phyloP scores from a whole-genome alignment of 2,113 vertebrate species.

The Amia ocellicauda region DNA sequence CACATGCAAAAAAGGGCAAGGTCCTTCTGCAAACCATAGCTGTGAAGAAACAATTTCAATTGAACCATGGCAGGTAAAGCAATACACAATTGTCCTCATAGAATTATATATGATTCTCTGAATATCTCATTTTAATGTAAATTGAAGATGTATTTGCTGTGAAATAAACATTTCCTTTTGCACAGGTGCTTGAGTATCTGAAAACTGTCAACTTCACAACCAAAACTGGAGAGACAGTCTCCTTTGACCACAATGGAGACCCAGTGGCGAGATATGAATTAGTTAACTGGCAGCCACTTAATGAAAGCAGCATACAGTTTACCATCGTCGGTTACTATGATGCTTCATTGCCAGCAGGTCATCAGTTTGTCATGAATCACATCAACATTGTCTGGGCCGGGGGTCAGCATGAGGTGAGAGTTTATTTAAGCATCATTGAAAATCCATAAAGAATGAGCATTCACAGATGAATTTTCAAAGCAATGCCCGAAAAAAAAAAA shows the following conservation, averaged over 20 bases:
- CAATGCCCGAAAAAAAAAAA: no score
- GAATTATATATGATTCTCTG: no score
- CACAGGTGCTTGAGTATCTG: constrained; percentile 35
- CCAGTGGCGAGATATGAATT: constrained; percentile 58
- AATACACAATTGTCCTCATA: not conserved
- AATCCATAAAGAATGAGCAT: no score
- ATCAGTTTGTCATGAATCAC: constrained; percentile 49
- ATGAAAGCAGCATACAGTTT: constrained; percentile 47
- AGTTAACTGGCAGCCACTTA: constrained; percentile 59
- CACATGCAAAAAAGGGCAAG: not conserved
- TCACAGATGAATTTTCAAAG: no score
- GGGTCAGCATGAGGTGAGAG: constrained; percentile 37
- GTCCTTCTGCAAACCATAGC: not conserved
- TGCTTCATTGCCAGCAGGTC: constrained; percentile 47
- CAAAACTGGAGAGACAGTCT: constrained; percentile 49
- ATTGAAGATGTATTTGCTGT: no score
- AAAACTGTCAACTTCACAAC: constrained; percentile 55
- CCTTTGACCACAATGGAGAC: constrained; percentile 61
- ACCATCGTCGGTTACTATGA: constrained; percentile 64
- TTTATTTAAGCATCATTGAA: no score
- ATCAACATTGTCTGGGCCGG: constrained; percentile 54
- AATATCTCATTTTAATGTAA: no score
- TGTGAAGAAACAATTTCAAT: not conserved
- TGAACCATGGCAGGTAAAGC: constrained; percentile 13
- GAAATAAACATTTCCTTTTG: not conserved